phyloP scores from a whole-genome alignment of 2,888 invertebrate species.

The Melieria crassipennis region DNA sequence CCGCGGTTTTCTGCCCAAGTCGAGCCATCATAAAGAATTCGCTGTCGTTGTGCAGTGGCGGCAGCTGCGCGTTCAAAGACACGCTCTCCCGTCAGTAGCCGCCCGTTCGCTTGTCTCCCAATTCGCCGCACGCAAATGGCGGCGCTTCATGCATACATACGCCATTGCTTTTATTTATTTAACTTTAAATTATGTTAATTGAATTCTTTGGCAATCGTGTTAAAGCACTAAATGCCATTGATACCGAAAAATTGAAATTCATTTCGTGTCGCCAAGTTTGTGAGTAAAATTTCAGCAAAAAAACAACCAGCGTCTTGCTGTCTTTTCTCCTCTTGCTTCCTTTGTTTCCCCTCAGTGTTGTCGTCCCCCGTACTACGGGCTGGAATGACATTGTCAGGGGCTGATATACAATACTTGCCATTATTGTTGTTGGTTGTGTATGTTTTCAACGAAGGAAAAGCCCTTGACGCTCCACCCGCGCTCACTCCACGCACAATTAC shows the following conservation, averaged over 20 bases:
- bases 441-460: too few species aligned
- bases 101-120: too few species aligned
- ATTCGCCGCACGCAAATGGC: too few species aligned
- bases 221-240: neutral
- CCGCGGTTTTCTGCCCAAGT: too few species aligned
- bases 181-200: conserved; percentile 3
- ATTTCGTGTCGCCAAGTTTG: neutral
- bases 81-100: too few species aligned
- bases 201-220: neutral
- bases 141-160: neutral
- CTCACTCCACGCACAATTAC: too few species aligned
- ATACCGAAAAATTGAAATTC: neutral
- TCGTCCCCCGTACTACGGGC: too few species aligned
- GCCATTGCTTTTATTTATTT: neutral
- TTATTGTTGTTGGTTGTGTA: too few species aligned
- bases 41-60: too few species aligned
- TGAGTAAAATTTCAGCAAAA: neutral
- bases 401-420: neutral
- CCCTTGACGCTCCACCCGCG: too few species aligned
- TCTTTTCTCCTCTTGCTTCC: neutral
- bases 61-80: too few species aligned
- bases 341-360: neutral
- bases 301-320: neutral
- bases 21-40: too few species aligned
- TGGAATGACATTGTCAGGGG: neutral